Evolutionary conservation across 2,888 invertebrate species (phyloP).

Genomic region (Chalcosyrphus nemorum): DNA sequence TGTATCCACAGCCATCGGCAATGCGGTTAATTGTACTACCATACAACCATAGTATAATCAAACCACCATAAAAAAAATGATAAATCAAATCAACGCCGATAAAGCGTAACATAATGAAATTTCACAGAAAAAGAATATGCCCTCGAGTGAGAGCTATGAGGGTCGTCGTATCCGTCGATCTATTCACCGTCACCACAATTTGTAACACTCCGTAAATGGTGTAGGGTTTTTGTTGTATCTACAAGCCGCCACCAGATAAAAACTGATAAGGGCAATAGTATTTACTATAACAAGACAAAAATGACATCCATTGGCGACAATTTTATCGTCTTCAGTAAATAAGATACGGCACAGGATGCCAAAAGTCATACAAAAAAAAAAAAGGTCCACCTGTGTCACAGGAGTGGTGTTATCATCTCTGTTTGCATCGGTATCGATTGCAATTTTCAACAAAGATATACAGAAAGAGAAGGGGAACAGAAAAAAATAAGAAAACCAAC

Average conservation of each 20-base stretch:
- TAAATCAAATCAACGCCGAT: conserved; percentile 32
- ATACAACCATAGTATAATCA: not conserved
- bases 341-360: conserved; percentile 7
- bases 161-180: not conserved
- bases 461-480: not conserved
- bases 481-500: not conserved
- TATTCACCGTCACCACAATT: not conserved
- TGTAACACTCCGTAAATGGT: not conserved
- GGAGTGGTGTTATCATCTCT: conserved; percentile 6
- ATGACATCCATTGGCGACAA: conserved; percentile 8
- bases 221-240: not conserved
- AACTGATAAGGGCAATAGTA: conserved; percentile 8
- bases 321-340: conserved; percentile 6
- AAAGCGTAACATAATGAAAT: conserved; percentile 1
- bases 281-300: not conserved
- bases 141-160: not conserved
- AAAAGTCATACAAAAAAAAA: conserved; percentile 7
- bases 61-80: conserved; percentile 3
- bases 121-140: not conserved
- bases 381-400: conserved; percentile 15
- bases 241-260: not conserved
- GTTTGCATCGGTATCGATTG: conserved; percentile 26
- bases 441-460: not conserved
- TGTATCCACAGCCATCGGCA: not conserved
- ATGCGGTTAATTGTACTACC: not conserved